These are phyloP conservation scores for Entomobrya multifasciata DNA, from an alignment of 2,888 invertebrate genomes.

Conservation along the genomic window DNA sequence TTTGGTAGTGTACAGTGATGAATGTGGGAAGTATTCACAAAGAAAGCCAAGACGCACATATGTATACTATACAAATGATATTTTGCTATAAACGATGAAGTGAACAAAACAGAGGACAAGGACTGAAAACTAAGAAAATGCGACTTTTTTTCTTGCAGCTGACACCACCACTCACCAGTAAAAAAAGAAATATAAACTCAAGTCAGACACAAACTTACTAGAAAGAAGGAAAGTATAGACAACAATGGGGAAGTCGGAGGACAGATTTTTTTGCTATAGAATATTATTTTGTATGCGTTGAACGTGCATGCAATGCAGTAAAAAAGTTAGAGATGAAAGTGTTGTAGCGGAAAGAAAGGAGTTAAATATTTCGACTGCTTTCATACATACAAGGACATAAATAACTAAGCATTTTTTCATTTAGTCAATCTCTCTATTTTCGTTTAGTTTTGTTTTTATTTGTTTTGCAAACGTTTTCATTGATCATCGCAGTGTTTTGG, in stretches of 20 bases:
- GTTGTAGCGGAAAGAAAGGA: constrained; percentile 29
- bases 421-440: neutral
- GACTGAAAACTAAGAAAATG: too few relatives aligned
- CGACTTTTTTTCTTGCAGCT: constrained; percentile 55
- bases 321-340: constrained; percentile 4
- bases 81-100: constrained; percentile 18
- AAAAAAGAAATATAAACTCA: constrained; percentile 26
- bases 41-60: constrained; percentile 1
- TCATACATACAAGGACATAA: constrained; percentile 23
- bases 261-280: constrained; percentile 7
- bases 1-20: neutral
- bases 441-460: neutral
- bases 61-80: too few relatives aligned
- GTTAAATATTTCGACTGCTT: constrained; percentile 44
- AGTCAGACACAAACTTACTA: constrained; percentile 11
- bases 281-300: constrained; percentile 9
- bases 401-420: constrained; percentile 21
- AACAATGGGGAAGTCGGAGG: too few relatives aligned
- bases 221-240: neutral
- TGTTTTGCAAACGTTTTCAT: neutral
- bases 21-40: neutral
- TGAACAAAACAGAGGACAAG: neutral
- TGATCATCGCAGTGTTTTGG: neutral
- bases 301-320: constrained; percentile 3
- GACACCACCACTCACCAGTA: constrained; percentile 36